Conservation (phyloP, 2,888 invertebrate species). For the Chymomyza amoena region DNA sequence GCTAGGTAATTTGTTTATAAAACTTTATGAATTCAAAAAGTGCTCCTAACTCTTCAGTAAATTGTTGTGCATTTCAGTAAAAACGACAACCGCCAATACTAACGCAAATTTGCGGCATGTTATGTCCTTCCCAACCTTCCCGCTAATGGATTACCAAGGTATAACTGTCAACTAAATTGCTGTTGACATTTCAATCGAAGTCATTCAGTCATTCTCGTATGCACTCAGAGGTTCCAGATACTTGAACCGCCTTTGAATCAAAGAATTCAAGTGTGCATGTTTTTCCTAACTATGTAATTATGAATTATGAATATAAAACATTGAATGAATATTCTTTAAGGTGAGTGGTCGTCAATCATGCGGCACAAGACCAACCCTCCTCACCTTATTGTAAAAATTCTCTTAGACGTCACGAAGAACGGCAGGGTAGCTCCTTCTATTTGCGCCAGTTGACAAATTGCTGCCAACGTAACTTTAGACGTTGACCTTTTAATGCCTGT, state of each 20-base stretch:
- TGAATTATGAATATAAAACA: conserved; percentile 62
- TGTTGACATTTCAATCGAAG: conserved; percentile 60
- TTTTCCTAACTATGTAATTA: conserved; percentile 53
- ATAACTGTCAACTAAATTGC: conserved; percentile 52
- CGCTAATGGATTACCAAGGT: background rate
- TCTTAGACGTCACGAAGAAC: background rate
- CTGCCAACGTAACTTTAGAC: conserved; percentile 8
- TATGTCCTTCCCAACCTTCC: background rate
- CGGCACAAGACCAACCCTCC: conserved; percentile 36
- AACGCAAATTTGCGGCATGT: conserved; percentile 11
- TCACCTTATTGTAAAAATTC: conserved; percentile 14
- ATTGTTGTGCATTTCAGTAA: conserved; percentile 35
- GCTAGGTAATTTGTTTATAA: conserved; percentile 7
- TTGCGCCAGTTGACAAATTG: conserved; percentile 68
- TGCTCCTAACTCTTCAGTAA: conserved; percentile 11
- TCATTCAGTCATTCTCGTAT: conserved; percentile 1
- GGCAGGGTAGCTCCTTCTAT: conserved; percentile 35
- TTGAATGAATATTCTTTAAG: conserved; percentile 34
- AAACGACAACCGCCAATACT: conserved; percentile 9
- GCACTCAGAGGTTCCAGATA: conserved; percentile 2
- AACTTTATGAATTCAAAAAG: conserved; percentile 7
- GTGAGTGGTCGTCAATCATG: conserved; percentile 60
- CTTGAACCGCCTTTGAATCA: conserved; percentile 38
- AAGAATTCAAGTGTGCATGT: conserved; percentile 61
- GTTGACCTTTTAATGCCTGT: conserved; percentile 50